Evolutionary conservation across 2,113 vertebrate species (phyloP), one percentile per base, ranked within the genome.

Genomic region (Eretmochelys imbricata): DNA sequence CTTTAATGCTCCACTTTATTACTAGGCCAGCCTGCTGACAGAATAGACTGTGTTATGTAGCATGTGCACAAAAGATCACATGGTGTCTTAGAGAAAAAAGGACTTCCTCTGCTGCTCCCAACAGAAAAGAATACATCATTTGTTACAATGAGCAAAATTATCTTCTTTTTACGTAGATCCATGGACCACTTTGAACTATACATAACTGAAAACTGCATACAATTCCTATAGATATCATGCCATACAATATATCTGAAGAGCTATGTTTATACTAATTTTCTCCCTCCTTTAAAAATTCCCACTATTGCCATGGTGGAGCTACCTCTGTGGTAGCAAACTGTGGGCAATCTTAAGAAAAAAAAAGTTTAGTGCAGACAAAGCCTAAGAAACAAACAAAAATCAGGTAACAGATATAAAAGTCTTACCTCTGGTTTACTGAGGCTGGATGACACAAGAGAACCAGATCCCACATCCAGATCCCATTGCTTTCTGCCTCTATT

Each of bases 401-500:
- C 59, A 48, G 31, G 24, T 57, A 46, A 82, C 57, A 86, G 76
- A 59, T 5, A 42, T 42, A 42, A 25, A 17, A 94, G 46, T 81
- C 98, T 97, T 97, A 99, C 99, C 99, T 99, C 99, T 79, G 99
- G 99, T 96, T 99, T 99, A 98, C 99, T 99, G 89, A 99, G 99
- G 93, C 99, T 99, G 97, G 99, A 99, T 42, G 99, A 99, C 89
- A 99, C 99, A 94, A 99, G 98, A 95, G 99, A 99, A 59, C 99
- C 99, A 1, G 99, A 99, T 76, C 99, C 99, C n/a, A 99, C 98
- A 35, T 99, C 99, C 90, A 99, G 98, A 96, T 99, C 99, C 99
- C 99, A 99, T 94, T 99, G 99, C 94, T 99, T 99, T 94, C 98
- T 98, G 62, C 99, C 99, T 87, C 98, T 98, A 90, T 99, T 99